Evolutionary conservation across 2,888 invertebrate species (phyloP).

Genomic region (Petrophora chlorosata): DNA sequence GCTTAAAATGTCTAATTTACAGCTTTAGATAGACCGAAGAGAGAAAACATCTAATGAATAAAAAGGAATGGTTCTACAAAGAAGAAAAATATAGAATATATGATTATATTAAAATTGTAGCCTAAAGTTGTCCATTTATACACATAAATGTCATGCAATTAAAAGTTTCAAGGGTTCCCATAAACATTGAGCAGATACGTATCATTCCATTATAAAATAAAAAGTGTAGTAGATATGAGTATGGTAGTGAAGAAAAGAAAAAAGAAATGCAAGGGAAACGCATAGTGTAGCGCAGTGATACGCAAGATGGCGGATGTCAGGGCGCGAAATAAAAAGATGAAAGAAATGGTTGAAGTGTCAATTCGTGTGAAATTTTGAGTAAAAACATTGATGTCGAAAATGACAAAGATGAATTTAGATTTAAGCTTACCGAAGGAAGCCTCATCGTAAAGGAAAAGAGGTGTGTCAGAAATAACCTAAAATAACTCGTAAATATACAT

Average conservation of each 20-base stretch:
- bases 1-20: conserved; percentile 64
- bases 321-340: conserved; percentile 7
- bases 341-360: conserved; percentile 16
- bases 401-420: conserved; percentile 10
- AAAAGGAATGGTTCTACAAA: conserved; percentile 74
- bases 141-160: conserved; percentile 62
- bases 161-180: conserved; percentile 73
- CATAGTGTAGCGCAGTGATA: background rate
- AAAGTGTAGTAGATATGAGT: conserved; percentile 2
- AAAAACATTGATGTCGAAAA: conserved; percentile 14
- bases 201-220: conserved; percentile 9
- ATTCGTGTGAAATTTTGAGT: conserved; percentile 19
- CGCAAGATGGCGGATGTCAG: conserved; percentile 9
- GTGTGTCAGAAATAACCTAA: conserved; percentile 41
- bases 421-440: conserved; percentile 34
- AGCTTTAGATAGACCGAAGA: conserved; percentile 56
- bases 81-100: conserved; percentile 38
- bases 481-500: conserved; percentile 35
- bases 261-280: background rate
- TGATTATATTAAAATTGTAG: background rate
- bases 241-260: background rate
- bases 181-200: conserved; percentile 60
- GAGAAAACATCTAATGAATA: conserved; percentile 65
- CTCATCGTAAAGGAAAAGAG: conserved; percentile 42
- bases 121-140: background rate